phyloP scores from a whole-genome alignment of 2,797 vertebrate genomes.

The Acipenser ruthenus region DNA sequence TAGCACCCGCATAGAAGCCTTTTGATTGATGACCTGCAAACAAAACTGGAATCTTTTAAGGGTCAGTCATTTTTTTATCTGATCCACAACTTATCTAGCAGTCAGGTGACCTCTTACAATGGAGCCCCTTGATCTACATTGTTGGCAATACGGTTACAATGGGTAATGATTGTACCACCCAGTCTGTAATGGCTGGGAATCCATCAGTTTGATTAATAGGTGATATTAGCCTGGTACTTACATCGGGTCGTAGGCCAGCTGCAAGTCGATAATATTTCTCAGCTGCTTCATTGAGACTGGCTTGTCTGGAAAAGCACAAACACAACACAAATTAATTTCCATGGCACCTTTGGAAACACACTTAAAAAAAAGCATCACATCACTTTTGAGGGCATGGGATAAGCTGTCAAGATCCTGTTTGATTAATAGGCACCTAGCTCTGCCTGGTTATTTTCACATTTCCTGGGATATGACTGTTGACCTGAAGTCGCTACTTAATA shows the following conservation, averaged over 20 bases:
- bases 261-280: slow-evolving; percentile 93
- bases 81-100: slow-evolving; percentile 19
- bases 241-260: slow-evolving; percentile 84
- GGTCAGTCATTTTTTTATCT: slow-evolving; percentile 19
- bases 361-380: too few relatives aligned
- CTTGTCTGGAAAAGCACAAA: slow-evolving; percentile 73
- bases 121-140: slow-evolving; percentile 27
- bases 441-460: slow-evolving; percentile 25
- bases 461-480: slow-evolving; percentile 29
- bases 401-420: too few relatives aligned
- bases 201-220: slow-evolving; percentile 10
- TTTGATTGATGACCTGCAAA: slow-evolving; percentile 50
- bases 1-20: slow-evolving; percentile 40
- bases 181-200: not conserved
- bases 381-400: too few relatives aligned
- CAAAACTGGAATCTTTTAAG: slow-evolving; percentile 32
- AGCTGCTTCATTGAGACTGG: slow-evolving; percentile 90
- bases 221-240: slow-evolving; percentile 61
- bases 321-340: slow-evolving; percentile 13
- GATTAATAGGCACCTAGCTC: not conserved
- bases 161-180: slow-evolving; percentile 22
- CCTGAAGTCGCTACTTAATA: slow-evolving; percentile 18
- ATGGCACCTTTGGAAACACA: too few relatives aligned
- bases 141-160: slow-evolving; percentile 20
- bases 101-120: slow-evolving; percentile 29